Percentiles rank a stretch among this genome's conserved stretches.
These are phyloP conservation scores for Carlito syrichta DNA, from an alignment of 2,113 vertebrate species.

Conservation along the genomic window DNA sequence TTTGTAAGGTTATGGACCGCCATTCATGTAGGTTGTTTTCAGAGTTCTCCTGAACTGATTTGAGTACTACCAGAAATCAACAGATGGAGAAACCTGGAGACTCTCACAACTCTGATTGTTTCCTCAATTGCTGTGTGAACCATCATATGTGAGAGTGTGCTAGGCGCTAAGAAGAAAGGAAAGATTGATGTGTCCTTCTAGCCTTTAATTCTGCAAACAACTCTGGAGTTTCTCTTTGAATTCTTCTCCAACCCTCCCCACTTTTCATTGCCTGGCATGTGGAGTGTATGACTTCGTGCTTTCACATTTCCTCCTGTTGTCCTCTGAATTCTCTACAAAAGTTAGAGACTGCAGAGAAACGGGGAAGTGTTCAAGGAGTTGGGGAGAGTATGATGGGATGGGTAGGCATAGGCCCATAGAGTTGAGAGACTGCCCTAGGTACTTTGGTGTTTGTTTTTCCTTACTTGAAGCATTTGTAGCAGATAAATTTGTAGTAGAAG, in stretches of 20 bases:
- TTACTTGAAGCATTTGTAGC: background rate
- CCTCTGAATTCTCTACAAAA: background rate
- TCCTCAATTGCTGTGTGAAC: background rate
- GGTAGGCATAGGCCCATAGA: background rate
- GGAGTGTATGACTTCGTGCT: background rate
- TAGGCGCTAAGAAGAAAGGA: background rate
- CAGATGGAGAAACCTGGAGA: background rate
- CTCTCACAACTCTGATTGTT: background rate
- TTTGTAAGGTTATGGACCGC: background rate
- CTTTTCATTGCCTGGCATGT: background rate
- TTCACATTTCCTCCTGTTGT: background rate
- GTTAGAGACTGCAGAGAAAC: background rate
- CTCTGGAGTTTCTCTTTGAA: background rate
- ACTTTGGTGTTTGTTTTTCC: background rate
- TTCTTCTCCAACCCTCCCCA: background rate
- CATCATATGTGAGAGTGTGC: background rate
- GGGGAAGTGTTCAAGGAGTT: background rate
- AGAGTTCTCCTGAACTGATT: background rate
- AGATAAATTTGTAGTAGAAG: background rate
- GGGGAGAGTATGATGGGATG: background rate
- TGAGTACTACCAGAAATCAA: background rate
- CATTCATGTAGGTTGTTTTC: background rate
- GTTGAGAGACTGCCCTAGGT: background rate
- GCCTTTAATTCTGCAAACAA: background rate
- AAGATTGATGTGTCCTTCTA: background rate